Percentiles rank a stretch among this genome's conserved stretches.
These are phyloP conservation scores for Plectropomus leopardus DNA, from an alignment of 2,113 vertebrate genomes.

Conservation along the genomic window DNA sequence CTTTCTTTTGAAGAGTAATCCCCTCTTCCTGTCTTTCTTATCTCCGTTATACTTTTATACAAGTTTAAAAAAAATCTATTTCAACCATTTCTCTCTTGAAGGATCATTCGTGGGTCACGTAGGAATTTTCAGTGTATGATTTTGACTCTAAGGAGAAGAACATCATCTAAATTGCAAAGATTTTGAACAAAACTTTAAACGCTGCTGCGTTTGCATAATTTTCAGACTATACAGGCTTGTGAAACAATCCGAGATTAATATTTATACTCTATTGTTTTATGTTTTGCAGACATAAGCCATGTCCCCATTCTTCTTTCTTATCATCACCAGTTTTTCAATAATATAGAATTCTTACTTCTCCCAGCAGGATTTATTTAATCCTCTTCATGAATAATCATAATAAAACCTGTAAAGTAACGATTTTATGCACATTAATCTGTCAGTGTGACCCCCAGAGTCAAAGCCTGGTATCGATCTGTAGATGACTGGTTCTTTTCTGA, in stretches of 20 bases:
- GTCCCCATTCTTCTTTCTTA: background rate
- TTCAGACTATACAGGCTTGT: background rate
- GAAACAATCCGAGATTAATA: background rate
- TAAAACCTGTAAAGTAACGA: background rate
- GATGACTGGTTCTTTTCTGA: no score
- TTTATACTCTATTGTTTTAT: background rate
- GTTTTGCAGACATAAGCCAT: background rate
- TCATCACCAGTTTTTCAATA: background rate
- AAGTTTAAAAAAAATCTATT: background rate
- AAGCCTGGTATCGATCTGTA: no score
- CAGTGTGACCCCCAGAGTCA: background rate
- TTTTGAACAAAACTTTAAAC: background rate
- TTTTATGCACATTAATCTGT: background rate
- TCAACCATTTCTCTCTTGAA: background rate
- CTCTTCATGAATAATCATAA: background rate
- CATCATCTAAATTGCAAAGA: background rate
- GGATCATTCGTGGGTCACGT: background rate
- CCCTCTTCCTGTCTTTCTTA: background rate
- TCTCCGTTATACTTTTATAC: background rate
- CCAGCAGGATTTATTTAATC: constrained; percentile 1
- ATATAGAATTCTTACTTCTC: background rate
- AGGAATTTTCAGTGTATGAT: background rate
- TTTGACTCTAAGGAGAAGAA: background rate
- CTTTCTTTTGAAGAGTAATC: background rate
- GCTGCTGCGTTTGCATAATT: background rate